Percentiles rank a stretch among this genome's conserved stretches.
These are phyloP conservation scores for Gryllus longicercus DNA, from an alignment of 2,888 invertebrate genomes.

Conservation along the genomic window DNA sequence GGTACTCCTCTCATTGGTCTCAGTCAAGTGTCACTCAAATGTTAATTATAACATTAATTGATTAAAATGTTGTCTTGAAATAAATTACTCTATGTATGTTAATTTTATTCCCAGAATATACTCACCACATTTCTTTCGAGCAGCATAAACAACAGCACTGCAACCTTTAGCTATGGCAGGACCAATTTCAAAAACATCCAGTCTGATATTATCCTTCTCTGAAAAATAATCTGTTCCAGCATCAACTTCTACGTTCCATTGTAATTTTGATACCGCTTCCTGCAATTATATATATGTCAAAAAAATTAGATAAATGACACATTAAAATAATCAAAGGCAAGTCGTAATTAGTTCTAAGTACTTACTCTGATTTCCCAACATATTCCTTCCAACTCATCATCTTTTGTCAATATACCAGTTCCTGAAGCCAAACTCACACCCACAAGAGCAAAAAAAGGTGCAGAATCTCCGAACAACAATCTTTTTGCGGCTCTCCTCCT, in stretches of 20 bases:
- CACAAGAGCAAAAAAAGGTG: slow-evolving; percentile 70
- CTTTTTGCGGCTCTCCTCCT: slow-evolving; percentile 60
- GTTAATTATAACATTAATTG: no score
- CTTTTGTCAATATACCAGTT: slow-evolving; percentile 68
- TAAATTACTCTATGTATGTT: neutral
- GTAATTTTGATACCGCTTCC: slow-evolving; percentile 59
- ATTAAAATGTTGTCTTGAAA: no score
- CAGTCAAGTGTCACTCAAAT: no score
- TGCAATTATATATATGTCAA: slow-evolving; percentile 42
- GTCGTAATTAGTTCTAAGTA: slow-evolving; percentile 27
- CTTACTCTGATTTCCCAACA: slow-evolving; percentile 72
- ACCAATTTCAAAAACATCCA: slow-evolving; percentile 64
- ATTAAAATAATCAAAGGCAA: neutral
- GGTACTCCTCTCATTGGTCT: no score
- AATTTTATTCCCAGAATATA: slow-evolving; percentile 22
- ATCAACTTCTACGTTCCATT: slow-evolving; percentile 51
- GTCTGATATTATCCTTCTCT: slow-evolving; percentile 46
- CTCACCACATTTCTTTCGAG: slow-evolving; percentile 50
- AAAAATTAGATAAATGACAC: neutral
- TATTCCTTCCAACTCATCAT: slow-evolving; percentile 72
- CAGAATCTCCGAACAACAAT: slow-evolving; percentile 65
- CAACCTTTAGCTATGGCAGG: slow-evolving; percentile 74
- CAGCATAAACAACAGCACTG: slow-evolving; percentile 75
- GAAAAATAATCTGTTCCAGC: slow-evolving; percentile 48
- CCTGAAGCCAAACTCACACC: slow-evolving; percentile 71